phyloP scores from a whole-genome alignment of 2,888 invertebrate genomes.

The Acholoe squamosa region DNA sequence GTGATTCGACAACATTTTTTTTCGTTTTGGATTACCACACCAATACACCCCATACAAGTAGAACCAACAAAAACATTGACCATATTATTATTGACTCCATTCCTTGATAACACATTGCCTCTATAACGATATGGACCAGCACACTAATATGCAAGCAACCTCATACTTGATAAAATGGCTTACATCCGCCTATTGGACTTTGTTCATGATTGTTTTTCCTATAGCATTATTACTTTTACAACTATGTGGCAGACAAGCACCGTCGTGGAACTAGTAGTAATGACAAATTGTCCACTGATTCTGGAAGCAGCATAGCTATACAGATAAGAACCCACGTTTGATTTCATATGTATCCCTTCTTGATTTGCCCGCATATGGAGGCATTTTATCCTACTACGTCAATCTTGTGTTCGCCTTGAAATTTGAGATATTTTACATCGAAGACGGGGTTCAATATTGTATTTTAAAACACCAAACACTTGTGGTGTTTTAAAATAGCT shows the following conservation, averaged over 20 bases:
- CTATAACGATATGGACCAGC: slow-evolving; percentile 22
- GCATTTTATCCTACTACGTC: neutral
- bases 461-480: slow-evolving; percentile 8
- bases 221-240: neutral
- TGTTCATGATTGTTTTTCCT: slow-evolving; percentile 16
- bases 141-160: neutral
- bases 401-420: neutral
- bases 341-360: neutral
- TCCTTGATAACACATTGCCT: slow-evolving; percentile 1
- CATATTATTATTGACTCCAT: neutral
- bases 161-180: neutral
- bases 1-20: slow-evolving; percentile 34
- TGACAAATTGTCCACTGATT: neutral
- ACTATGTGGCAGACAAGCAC: slow-evolving; percentile 14
- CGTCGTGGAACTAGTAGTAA: slow-evolving; percentile 23
- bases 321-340: neutral
- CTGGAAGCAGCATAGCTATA: neutral
- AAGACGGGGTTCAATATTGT: neutral
- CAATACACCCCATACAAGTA: neutral
- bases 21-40: slow-evolving; percentile 10
- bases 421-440: slow-evolving; percentile 6
- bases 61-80: slow-evolving; percentile 43
- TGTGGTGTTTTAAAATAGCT: slow-evolving; percentile 1
- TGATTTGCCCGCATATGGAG: neutral
- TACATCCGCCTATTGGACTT: neutral